Evolutionary conservation across 1,140 invertebrate genomes (phyloP), one percentile per base, ranked within the genome.

Genomic region (Drosophila pectinifera): DNA sequence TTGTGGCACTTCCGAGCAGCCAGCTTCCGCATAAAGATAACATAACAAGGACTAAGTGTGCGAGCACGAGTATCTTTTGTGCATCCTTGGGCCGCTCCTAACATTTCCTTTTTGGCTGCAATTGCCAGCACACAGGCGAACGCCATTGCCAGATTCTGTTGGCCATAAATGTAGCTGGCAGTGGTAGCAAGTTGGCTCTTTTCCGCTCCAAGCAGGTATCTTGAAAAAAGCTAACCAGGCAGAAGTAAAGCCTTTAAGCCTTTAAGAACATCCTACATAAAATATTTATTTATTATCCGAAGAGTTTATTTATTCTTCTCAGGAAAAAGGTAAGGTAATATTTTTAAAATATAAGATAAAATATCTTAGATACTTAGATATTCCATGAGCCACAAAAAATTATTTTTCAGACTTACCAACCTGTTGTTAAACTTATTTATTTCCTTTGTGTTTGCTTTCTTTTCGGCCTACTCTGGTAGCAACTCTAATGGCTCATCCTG

Each of bases 1-100:
- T 86, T 82, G 83, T 67, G 69, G 62, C 75, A 88, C 82, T 88
- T 86, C 83, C 82, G 82, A 62, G 70, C 76, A 77, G 63, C 58
- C 54, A 73, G 63, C 63, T 84, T 86, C 82, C 81, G 68, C 67
- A 73, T 43, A 73, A 67, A 79, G 78, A 84, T 84, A 82, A 83
- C 62, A 76, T 78, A 64, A 73, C 65, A 82, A 76, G 36, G 51
- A 56, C 73, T 57, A 31, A 55, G 51, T 45, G 70, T 45, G 41
- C 45, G 61, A 36, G 36, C 65, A 74, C 45, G 61, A 36, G 36
- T 76, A 74, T 75, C 51, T 54, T 53, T 76, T 57, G 74, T 77
- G 74, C 73, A 77, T 77, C 63, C 74, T 59, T 69, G 57, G 63
- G 74, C 75, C 75, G 49, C 39, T 77, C 43, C 36, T 62, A 77